Conservation (phyloP, 2,888 invertebrate genomes). For the Bhutanitis thaidina region DNA sequence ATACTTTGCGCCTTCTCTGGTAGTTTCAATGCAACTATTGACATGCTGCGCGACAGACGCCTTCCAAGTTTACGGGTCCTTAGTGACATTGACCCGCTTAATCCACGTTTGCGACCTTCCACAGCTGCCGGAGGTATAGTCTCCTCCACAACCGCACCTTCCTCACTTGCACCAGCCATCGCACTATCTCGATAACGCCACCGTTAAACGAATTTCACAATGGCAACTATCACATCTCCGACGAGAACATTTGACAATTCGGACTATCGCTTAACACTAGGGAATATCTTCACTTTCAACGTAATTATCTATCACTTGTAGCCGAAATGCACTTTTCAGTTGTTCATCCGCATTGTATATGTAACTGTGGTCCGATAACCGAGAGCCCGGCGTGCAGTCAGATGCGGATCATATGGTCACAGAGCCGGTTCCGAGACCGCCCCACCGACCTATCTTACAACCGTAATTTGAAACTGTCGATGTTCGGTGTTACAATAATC, state of each 20-base stretch:
- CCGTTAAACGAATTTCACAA: conserved; percentile 38
- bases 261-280: conserved; percentile 37
- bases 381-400: conserved; percentile 44
- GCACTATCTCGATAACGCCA: conserved; percentile 50
- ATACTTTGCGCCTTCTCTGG: conserved; percentile 82
- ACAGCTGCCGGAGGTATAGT: conserved; percentile 33
- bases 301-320: background rate
- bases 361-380: conserved; percentile 44
- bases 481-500: conserved; percentile 26
- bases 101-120: conserved; percentile 56
- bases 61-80: conserved; percentile 74
- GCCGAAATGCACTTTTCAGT: conserved; percentile 50
- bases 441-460: conserved; percentile 27
- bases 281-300: conserved; percentile 5
- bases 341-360: conserved; percentile 56
- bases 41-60: conserved; percentile 77
- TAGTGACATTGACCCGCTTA: conserved; percentile 72
- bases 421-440: conserved; percentile 52
- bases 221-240: conserved; percentile 68
- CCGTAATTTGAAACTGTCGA: conserved; percentile 31
- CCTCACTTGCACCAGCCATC: conserved; percentile 72
- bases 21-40: conserved; percentile 74
- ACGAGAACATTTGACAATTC: conserved; percentile 49
- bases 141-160: conserved; percentile 52
- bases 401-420: conserved; percentile 61